Evolutionary conservation across 2,888 invertebrate species (phyloP), one percentile per base, ranked within the genome.

Genomic region (Cynaeus angustus): DNA sequence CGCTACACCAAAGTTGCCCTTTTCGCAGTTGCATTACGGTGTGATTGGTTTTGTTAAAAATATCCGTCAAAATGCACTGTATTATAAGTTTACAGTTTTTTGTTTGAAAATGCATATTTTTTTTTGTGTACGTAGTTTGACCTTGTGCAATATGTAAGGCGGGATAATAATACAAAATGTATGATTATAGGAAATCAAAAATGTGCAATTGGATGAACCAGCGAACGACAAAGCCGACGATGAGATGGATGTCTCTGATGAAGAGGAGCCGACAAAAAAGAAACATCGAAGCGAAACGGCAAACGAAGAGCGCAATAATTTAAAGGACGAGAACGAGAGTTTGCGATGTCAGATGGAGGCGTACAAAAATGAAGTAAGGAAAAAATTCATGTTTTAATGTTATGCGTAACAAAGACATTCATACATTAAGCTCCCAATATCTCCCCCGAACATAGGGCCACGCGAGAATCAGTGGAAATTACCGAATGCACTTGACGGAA

Each of bases 271-370:
- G 0, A 75, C 79, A 1, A 82, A 83, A 28, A 83, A 81, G 67
- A 83, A 82, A 56, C 81, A 79, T 78, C 85, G 62, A 37, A 73
- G 46, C 45, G 80, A 79, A 41, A 66, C 68, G 61, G 75, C 70
- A 9, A 72, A 58, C 21, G 81, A 79, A 48, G 81, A 82, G 56
- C 77, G 77, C 38, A 79, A 80, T 28, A 79, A 74, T 33, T 77
- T 88, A 5, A 86, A 93, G 89, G 93, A 94, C 71, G 97, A 98
- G 83, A 97, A 97, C 82, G 96, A 97, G 79, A 94, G 93, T 75
- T 87, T 98, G 28, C 90, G 93, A 70, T 97, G 96, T 85, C 95
- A 96, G 86, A 84, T 97, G 79, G 97, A 97, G 85, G 97, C 97
- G 0, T 96, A 95, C 82, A 96, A 96, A 84, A 97, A 97, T 85